Evolutionary conservation across 2,797 vertebrate species (phyloP), one percentile per base, ranked within the genome.

Genomic region (Enteromius viviparus): DNA sequence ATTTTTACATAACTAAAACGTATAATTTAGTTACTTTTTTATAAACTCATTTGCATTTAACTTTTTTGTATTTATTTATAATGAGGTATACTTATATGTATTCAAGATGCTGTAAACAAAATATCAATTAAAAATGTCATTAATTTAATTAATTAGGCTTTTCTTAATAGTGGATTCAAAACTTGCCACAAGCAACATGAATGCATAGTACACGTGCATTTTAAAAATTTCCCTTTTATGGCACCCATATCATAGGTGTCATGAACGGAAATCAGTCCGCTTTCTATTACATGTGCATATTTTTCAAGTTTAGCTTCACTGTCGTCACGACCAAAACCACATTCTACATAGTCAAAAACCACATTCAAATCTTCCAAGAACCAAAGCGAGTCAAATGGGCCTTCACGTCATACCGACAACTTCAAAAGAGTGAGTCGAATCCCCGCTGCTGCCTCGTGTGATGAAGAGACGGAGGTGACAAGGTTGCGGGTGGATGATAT

Each of bases 291-390:
- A 58, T 32, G 17, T 29, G 32, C 7, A 34, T 1, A 72, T 49
- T 29, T 81, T 34, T 62, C 8, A 49, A n/a, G 19, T 29, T 19
- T 21, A 55, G 71, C 62, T 32, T 12, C 14, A 17, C 23, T 34
- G 42, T 47, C 69, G 29, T 81, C 79, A 81, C 47, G 12, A 81
- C 55, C 79, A 49, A 70, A 64, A 42, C 79, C 79, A 47, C 68
- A 80, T 60, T 47, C 32, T 34, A 80, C 23, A 62, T 60, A 71
- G 51, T 47, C 4, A 7, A 60, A 71, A 71, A 71, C 78, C 78
- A 72, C 78, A 80, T 47, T 15, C 21, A 60, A 26, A 71, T 49
- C 69, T 81, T 81, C 69, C 79, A 81, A 47, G 79, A 81, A 81
- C 21, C 19, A 23, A 42, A 55, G 29, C 2, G n/a, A 26, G 47